A percentile compares a stretch with the other conserved stretches of the same genome.
Conservation (phyloP, 2,113 vertebrate species). For the Stercorarius parasiticus region DNA sequence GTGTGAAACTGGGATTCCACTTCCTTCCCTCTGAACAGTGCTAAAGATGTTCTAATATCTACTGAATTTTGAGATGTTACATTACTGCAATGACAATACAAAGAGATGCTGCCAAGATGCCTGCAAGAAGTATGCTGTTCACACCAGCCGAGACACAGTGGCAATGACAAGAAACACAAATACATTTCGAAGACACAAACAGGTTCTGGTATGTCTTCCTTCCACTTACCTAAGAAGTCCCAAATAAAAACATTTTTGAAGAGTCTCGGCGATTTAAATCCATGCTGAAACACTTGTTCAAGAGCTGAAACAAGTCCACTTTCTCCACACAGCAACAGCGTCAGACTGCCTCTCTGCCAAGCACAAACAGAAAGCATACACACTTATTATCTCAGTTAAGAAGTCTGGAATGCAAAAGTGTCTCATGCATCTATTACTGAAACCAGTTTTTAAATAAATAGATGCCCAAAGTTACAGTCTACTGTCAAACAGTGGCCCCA, state of each 20-base stretch:
- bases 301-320: slow-evolving; percentile 94
- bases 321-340: slow-evolving; percentile 93
- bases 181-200: neutral
- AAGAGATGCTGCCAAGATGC: neutral
- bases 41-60: neutral
- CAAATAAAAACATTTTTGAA: slow-evolving; percentile 99
- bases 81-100: neutral
- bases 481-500: neutral
- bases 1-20: neutral
- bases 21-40: neutral
- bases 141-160: neutral
- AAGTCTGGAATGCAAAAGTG: neutral
- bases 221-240: slow-evolving; percentile 92
- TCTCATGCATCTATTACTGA: neutral
- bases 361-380: slow-evolving; percentile 16
- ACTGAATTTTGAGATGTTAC: neutral
- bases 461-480: neutral
- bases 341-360: slow-evolving; percentile 89
- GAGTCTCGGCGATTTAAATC: slow-evolving; percentile 95
- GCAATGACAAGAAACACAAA: neutral
- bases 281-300: slow-evolving; percentile 97
- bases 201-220: neutral
- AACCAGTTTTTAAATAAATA: neutral
- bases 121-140: neutral
- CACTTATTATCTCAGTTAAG: neutral